A percentile compares a stretch with the other conserved stretches of the same genome.
phyloP scores from a whole-genome alignment of 2,888 invertebrate genomes.

The Criorhina ranunculi region DNA sequence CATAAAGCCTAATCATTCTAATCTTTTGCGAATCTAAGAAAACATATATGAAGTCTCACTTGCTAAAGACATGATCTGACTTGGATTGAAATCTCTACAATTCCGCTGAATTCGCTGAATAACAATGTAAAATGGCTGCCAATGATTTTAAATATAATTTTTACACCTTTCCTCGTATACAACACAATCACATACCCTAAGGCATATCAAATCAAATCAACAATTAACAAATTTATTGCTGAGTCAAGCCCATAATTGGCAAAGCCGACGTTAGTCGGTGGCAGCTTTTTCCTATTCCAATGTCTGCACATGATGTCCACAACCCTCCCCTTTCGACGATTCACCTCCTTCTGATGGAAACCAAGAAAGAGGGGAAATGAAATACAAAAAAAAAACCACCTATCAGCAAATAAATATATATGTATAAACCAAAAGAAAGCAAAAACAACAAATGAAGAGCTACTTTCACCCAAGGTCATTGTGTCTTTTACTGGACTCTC shows the following conservation, averaged over 20 bases:
- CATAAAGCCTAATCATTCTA: too few species aligned
- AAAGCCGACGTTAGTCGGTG: constrained; percentile 48
- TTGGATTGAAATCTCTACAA: constrained; percentile 14
- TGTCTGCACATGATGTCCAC: constrained; percentile 1
- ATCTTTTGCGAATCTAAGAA: too few species aligned
- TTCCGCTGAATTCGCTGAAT: constrained; percentile 47
- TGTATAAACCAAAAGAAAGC: constrained; percentile 70
- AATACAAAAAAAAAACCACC: constrained; percentile 34
- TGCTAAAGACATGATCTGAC: too few species aligned
- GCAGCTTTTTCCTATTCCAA: constrained; percentile 50
- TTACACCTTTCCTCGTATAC: constrained; percentile 24
- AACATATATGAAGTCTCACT: too few species aligned
- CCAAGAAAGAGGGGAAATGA: constrained; percentile 9
- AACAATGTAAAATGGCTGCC: constrained; percentile 38
- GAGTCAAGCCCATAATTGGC: constrained; percentile 73
- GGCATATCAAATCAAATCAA: constrained; percentile 35
- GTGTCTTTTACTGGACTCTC: constrained; percentile 78
- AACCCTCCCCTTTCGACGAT: constrained; percentile 6
- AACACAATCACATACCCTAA: constrained; percentile 20
- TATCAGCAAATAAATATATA: constrained; percentile 55
- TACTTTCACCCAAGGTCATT: constrained; percentile 80
- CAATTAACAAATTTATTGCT: constrained; percentile 68
- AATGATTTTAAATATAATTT: background rate
- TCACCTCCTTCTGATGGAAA: constrained; percentile 8
- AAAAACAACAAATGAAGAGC: constrained; percentile 77